Base-by-base conservation (phyloP, 2,888 invertebrate species). In the Catocala sponsa region DNA sequence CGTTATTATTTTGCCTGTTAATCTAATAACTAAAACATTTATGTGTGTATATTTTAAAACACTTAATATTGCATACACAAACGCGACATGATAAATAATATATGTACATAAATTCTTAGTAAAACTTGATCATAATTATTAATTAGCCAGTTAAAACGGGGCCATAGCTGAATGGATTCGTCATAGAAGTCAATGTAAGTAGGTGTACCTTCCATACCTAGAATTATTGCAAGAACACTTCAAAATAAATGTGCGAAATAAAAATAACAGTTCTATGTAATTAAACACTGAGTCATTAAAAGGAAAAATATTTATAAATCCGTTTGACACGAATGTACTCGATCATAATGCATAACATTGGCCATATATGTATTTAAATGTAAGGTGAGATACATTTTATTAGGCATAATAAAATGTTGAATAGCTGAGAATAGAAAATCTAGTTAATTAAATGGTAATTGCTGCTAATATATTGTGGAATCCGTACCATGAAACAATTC, bases 231-330 rank as follows among this genome's bases (percentile, higher is more conserved):
- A 62, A 55, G 69, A 61, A 52, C 25, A 33, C 43, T 59, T 74
- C 66, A 55, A 74, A 65, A 72, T 42, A 60, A 58, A 54, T 52
- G 54, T 13, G 43, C 48, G 51, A 61, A 70, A 63, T 63, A 69
- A 56, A 70, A 73, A 49, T 57, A 69, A 56, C 59, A 62, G 53
- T 76, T 76, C 73, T 51, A 15, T 33, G 74, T 74, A 74, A 74
- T 67, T 76, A 70, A 70, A 61, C 46, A 44, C 49, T 73, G 73
- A 73, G 47, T 77, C 73, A 71, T 54, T 42, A 63, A 60, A 55
- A 73, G 73, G 75, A 73, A 76, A 77, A 75, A 56, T 69, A 68
- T 76, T 54, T 66, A 68, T 63, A 69, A 59, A 66, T 53, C 50
- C 33, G 25, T 33, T 60, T 56, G 58, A 62, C 58, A 62, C 46